Base-by-base conservation (phyloP, 2,113 vertebrate species). In the Reinhardtius hippoglossoides region DNA sequence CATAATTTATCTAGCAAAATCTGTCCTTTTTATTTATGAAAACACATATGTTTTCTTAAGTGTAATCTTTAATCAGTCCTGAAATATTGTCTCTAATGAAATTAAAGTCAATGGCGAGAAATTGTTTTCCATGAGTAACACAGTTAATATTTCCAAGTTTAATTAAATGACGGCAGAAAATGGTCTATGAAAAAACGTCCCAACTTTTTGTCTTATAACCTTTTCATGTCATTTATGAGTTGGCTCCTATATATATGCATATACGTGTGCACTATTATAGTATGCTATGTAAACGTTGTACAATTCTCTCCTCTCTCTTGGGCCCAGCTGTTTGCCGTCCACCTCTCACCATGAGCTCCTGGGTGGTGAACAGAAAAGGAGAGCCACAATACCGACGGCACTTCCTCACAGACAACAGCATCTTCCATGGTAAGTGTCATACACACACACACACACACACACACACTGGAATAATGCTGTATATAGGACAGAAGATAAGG, bases 361-460 rank as follows among this genome's bases (percentile, higher is more conserved):
- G 96, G 94, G 93, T 94, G 74, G 85, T 91, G 87, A 94, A 95
- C 83, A 94, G 91, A 82, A 95, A 91, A 74, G 93, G 81, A 75
- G 92, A 95, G 15, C 92, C 96, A 67, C 96, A 95, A 83, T 99
- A 98, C 89, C 95, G 96, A 84, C 82, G 96, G 24, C 97, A 99
- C 90, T 99, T 99, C 90, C 91, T 99, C 14, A 95, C 94, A 64
- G 96, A 98, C 94, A 99, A 99, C 81, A 95, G 96, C 5, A 90
- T 81, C 31, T 98, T 96, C 89, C 98, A 98, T 0, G 96, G 98
- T 99, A 91, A 96, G 58, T 52, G 24, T 42, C 58, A 59, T 21
- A 24, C 54, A 56, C 58, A 60, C 18, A 64, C 57, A 73, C n/a
- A 42, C 13, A 59, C 52, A 27, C 27, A 31, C 27, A 27, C 27